Evolutionary conservation across 2,888 invertebrate species (phyloP).

Genomic region (Scaptomyza caliginosa): DNA sequence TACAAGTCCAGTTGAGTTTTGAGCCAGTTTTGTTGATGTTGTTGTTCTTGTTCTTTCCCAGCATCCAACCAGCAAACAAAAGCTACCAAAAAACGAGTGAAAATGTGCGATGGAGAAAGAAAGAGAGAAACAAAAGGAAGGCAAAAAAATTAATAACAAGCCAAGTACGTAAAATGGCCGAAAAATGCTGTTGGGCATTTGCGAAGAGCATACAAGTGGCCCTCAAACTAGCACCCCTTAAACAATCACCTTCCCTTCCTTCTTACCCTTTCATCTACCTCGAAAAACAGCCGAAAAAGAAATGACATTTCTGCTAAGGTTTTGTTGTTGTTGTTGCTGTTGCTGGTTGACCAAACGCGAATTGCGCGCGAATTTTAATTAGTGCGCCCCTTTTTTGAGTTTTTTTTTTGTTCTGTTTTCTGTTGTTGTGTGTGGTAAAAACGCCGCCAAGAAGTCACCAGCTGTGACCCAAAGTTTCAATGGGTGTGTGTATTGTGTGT

Average conservation of each 20-base stretch:
- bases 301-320: slow-evolving; percentile 74
- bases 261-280: slow-evolving; percentile 5
- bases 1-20: slow-evolving; percentile 52
- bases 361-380: slow-evolving; percentile 79
- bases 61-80: slow-evolving; percentile 38
- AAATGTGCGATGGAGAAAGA: neutral
- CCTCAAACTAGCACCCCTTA: slow-evolving; percentile 6
- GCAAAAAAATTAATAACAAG: slow-evolving; percentile 62
- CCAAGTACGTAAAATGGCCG: slow-evolving; percentile 63
- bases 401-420: neutral
- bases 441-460: slow-evolving; percentile 43
- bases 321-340: slow-evolving; percentile 44
- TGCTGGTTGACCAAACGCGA: slow-evolving; percentile 75
- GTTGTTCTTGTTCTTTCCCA: neutral
- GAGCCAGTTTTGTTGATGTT: slow-evolving; percentile 25
- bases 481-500: slow-evolving; percentile 29
- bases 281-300: slow-evolving; percentile 61
- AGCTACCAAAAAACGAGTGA: neutral
- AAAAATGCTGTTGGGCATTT: slow-evolving; percentile 69
- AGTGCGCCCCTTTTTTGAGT: slow-evolving; percentile 58
- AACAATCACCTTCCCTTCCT: neutral
- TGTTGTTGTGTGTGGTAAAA: slow-evolving; percentile 5
- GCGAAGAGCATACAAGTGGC: slow-evolving; percentile 46
- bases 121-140: slow-evolving; percentile 18
- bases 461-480: slow-evolving; percentile 52